These are phyloP conservation scores for Chironomus striatipennis DNA, from an alignment of 1,140 invertebrate genomes.

Conservation along the genomic window DNA sequence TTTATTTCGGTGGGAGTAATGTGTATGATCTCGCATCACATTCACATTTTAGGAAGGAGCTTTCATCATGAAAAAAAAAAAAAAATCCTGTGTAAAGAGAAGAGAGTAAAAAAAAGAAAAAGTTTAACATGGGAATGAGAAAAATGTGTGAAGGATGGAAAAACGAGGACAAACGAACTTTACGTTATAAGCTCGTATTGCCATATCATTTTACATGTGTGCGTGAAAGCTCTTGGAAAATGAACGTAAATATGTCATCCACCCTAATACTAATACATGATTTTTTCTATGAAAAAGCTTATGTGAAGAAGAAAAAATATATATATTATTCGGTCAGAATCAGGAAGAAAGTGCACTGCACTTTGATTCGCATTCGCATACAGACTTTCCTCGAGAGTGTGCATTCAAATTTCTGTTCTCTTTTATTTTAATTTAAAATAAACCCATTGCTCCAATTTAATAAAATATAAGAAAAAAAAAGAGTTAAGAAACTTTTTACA, in stretches of 20 bases:
- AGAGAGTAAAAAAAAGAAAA: not conserved
- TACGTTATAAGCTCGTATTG: not conserved
- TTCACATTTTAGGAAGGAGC: conserved; percentile 26
- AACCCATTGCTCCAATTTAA: not conserved
- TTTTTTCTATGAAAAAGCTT: no score
- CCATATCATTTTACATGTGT: not conserved
- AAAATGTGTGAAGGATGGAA: conserved; percentile 6
- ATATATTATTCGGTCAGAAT: not conserved
- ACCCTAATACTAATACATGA: no score
- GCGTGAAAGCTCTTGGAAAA: conserved; percentile 10
- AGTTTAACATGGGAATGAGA: not conserved
- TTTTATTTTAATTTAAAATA: not conserved
- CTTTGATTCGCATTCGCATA: conserved; percentile 5
- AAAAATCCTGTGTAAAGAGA: not conserved
- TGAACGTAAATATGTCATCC: not conserved
- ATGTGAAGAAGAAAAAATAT: not conserved
- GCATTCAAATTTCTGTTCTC: conserved; percentile 3
- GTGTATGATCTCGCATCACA: not conserved
- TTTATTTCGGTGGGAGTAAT: not conserved
- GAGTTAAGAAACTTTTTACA: not conserved
- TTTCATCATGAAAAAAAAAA: not conserved
- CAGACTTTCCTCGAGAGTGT: conserved; percentile 12
- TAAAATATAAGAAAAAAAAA: not conserved
- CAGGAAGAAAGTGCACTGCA: conserved; percentile 17
- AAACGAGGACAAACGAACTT: conserved; percentile 26